Percentiles rank a stretch among this genome's conserved stretches.
Evolutionary conservation across 2,113 vertebrate genomes (phyloP).

Genomic region (Pollimyrus isidori): DNA sequence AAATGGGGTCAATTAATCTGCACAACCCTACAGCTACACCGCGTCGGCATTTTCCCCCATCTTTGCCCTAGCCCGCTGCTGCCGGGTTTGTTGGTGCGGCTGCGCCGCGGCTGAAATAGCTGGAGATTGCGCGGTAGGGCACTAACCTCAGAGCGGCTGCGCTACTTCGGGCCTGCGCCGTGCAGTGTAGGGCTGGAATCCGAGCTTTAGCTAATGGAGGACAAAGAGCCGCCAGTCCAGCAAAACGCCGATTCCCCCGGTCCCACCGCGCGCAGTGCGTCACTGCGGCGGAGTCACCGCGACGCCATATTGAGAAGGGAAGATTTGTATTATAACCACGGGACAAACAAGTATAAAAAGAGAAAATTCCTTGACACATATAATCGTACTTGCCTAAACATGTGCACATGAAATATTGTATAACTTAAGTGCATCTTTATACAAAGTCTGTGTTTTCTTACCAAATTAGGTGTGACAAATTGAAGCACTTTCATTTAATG

Average conservation of each 20-base stretch:
- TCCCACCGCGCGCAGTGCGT: background rate
- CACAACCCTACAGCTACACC: conserved; percentile 4
- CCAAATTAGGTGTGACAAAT: background rate
- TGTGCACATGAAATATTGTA: background rate
- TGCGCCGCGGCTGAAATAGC: conserved; percentile 89
- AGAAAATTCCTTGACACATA: background rate
- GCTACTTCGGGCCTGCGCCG: conserved; percentile 93
- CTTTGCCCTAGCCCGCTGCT: conserved; percentile 50
- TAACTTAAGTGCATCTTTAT: background rate
- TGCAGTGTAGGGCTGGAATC: conserved; percentile 63
- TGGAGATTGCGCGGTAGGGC: conserved; percentile 98
- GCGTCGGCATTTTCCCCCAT: conserved; percentile 45
- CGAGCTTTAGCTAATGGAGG: conserved; percentile 68
- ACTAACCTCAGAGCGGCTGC: conserved; percentile 99
- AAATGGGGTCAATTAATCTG: conserved; percentile 14
- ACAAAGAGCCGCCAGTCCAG: conserved; percentile 58
- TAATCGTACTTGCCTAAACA: background rate
- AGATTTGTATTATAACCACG: background rate
- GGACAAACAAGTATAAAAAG: background rate
- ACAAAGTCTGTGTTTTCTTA: background rate
- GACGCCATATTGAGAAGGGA: conserved; percentile 31
- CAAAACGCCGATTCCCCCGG: conserved; percentile 49
- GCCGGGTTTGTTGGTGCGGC: conserved; percentile 85
- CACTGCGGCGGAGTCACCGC: background rate
- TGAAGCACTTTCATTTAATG: background rate